These are phyloP conservation scores for Tortricodes alternella DNA, from an alignment of 2,888 invertebrate genomes.

Conservation along the genomic window DNA sequence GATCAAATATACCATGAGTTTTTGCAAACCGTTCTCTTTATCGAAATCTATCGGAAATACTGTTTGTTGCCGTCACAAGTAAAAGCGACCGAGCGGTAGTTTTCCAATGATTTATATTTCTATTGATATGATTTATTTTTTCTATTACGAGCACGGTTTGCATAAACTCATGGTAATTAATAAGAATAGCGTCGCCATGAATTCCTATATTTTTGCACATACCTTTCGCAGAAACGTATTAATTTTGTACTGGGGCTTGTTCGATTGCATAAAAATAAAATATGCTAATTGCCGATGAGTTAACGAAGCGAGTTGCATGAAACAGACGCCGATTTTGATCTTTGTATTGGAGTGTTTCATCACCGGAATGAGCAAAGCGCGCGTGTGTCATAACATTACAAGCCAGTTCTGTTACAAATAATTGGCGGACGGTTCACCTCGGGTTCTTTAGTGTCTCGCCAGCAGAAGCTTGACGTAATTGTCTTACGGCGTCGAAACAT, in stretches of 20 bases:
- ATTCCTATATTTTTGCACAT: slow-evolving; percentile 1
- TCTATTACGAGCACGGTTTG: too few species aligned
- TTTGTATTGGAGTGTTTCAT: not conserved
- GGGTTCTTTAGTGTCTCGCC: not conserved
- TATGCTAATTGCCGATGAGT: not conserved
- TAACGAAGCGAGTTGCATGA: slow-evolving; percentile 9
- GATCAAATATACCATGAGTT: too few species aligned
- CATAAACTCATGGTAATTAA: too few species aligned
- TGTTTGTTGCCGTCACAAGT: too few species aligned
- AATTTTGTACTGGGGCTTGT: not conserved
- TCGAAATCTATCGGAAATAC: too few species aligned
- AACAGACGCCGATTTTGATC: not conserved
- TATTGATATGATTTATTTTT: too few species aligned
- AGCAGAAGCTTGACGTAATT: slow-evolving; percentile 6
- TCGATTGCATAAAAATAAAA: not conserved
- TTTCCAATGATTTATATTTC: too few species aligned
- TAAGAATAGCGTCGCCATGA: slow-evolving; percentile 1
- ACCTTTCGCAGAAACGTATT: slow-evolving; percentile 7
- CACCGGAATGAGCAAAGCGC: not conserved
- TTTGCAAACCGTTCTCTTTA: too few species aligned
- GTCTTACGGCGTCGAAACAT: slow-evolving; percentile 3
- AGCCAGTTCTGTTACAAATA: not conserved
- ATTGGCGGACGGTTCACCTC: not conserved
- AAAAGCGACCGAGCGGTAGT: too few species aligned
- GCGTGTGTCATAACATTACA: slow-evolving; percentile 1